phyloP scores from a whole-genome alignment of 2,888 invertebrate genomes.

The Venusia cambrica region DNA sequence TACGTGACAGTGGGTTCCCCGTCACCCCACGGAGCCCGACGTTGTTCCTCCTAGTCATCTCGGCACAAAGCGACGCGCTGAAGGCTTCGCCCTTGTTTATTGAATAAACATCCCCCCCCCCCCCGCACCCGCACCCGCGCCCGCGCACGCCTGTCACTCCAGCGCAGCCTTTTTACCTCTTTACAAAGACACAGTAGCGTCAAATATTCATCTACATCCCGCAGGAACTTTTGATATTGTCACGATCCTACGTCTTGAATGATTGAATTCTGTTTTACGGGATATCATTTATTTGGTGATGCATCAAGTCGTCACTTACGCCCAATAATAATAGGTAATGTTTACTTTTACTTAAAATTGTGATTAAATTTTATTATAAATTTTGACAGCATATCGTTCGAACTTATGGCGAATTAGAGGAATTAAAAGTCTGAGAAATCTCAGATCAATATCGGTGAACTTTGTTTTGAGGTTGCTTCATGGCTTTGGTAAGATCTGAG shows the following conservation, averaged over 20 bases:
- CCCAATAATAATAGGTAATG: too few species aligned
- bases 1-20: constrained; percentile 3
- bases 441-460: too few species aligned
- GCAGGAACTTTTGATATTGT: constrained; percentile 13
- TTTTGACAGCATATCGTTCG: too few species aligned
- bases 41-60: constrained; percentile 44
- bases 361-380: too few species aligned
- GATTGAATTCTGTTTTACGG: constrained; percentile 1
- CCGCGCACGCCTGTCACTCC: constrained; percentile 25
- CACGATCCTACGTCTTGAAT: constrained; percentile 12
- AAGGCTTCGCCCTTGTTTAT: constrained; percentile 56
- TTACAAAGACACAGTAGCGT: constrained; percentile 23
- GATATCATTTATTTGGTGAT: too few species aligned
- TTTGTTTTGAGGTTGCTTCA: too few species aligned
- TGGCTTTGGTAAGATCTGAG: too few species aligned
- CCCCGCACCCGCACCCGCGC: constrained; percentile 26
- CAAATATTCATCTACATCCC: constrained; percentile 15
- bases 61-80: constrained; percentile 46
- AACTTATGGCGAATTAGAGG: too few species aligned
- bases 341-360: too few species aligned
- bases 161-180: constrained; percentile 9
- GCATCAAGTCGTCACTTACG: too few species aligned
- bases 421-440: too few species aligned
- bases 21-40: not conserved
- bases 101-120: constrained; percentile 58